Base-by-base conservation (phyloP, 2,797 vertebrate genomes). In the Chlorospingus semifuscus region DNA sequence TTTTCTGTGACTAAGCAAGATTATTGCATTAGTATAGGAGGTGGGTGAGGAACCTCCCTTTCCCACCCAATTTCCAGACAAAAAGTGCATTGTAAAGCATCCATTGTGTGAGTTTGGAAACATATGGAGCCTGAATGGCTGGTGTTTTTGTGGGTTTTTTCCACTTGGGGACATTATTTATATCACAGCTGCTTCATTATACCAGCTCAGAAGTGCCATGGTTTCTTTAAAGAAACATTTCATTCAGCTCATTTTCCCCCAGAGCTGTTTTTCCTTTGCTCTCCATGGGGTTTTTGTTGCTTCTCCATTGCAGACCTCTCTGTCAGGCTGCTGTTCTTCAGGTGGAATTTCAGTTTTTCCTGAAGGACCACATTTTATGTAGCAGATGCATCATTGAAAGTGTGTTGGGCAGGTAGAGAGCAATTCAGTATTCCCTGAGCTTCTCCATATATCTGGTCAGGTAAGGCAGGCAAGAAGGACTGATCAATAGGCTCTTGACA, bases 1-100 rank as follows among this genome's bases (percentile, higher is more conserved):
- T 90, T 90, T 92, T 72, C 79, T 79, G 36, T 86, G 42, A 89
- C 66, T 90, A 66, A 80, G 84, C 47, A 71, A 92, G 55, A 84
- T 76, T 87, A 76, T 52, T 90, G 63, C 60, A 30, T 34, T 89
- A 79, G 69, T 83, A 41, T 30, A 88, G 83, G 42, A 86, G 55
- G 23, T 78, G 50, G 61, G 12, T 49, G 36, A 87, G 47, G 59
- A 88, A 79, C 60, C 37, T 90, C 66, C 64, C 30, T 90, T 87
- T 86, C 74, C 77, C 75, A 87, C 64, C 29, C 74, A 77, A 81
- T 37, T 82, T 93, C 66, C 74, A 89, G 74, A 86, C 74, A 90
- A 89, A 76, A 81, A 69, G 59, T 70, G 46, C 36, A 34, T 79
- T 88, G n/a, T 83, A 70, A 88, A 93, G 55, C 60, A 74, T 88